Base-by-base conservation (phyloP, 2,113 vertebrate species). In the Eleginops maclovinus region DNA sequence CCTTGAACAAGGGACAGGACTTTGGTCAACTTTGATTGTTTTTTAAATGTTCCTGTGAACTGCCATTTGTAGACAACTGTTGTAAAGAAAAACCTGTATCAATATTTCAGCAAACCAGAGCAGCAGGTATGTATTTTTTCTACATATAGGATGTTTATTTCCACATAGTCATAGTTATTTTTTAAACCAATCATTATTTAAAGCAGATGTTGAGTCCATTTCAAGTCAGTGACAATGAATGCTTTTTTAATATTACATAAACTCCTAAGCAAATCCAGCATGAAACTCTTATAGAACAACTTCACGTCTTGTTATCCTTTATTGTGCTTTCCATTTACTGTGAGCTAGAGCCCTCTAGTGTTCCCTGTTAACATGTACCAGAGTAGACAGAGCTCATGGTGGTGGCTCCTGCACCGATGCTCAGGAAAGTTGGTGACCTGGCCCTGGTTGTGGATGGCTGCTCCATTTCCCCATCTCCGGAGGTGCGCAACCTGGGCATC, bases 271-370 rank as follows among this genome's bases (percentile, higher is more conserved):
- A 3, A 51, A 17, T 53, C 4, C 50, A 5, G 36, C 16, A 46
- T 66, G 2, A 71, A 47, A n/a, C n/a, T n/a, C n/a, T n/a, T n/a
- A n/a, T n/a, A n/a, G n/a, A n/a, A 44, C 43, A 36, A 36, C 31
- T 36, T 36, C 6, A 36, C 31, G 6, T 22, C 44, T 51, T 4
- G 17, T 44, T 47, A 19, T n/a, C 6, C 16, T 10, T 28, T 1
- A 21, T 53, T 41, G 41, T 21, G 15, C 3, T 59, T 31, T 59
- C 54, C 44, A 68, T 75, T 73, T n/a, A 61, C 28, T 89, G 73
- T 69, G 21, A 75, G 10, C 22, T 58, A 46, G 68, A 44, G 88
- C 84, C 83, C 77, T 76, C 90, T 88, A 61, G 82, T 88, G 89
- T 66, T 82, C 1, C 63, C 3, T 24, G 3, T 75, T 19, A 60